Base-by-base conservation (phyloP, 2,113 vertebrate genomes). In the Toxostoma redivivum region DNA sequence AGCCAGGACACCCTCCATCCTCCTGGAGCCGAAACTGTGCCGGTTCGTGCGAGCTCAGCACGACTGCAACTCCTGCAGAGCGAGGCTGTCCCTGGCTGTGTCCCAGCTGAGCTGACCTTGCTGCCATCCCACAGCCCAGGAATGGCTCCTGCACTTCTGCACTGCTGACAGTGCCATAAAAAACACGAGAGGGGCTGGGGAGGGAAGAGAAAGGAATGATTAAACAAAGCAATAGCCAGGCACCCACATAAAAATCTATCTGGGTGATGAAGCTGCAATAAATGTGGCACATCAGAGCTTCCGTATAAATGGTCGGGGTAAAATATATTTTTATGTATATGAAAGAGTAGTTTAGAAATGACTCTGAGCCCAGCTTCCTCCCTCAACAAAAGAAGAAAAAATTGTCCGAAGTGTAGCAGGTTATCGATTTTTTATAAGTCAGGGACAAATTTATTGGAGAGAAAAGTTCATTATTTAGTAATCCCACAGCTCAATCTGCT, bases 401-500 rank as follows among this genome's bases (percentile, higher is more conserved):
- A 69, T 23, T 48, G 33, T 83, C 94, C 67, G 7, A 71, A 83
- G 57, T 45, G 67, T 62, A 93, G 83, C 74, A 86, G 21, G 48
- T 56, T 91, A 95, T 96, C 45, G 94, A 96, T 96, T 96, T 95
- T 95, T 97, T 96, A 93, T 95, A 96, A 88, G 93, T 93, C 94
- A 76, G 79, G 92, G 70, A 51, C 88, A 94, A 95, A 97, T 96
- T 96, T 96, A 97, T 97, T 88, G 92, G 62, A 66, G 86, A 90
- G 90, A 78, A 94, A 95, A 92, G 95, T 95, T 95, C 97, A 95
- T 97, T 96, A 97, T 97, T 97, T 91, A 94, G 93, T 89, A 87
- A 95, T 97, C 96, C 90, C 93, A 80, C 79, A 35, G 81, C 92
- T 95, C 96, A 97, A 79, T 96, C 92, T 91, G 88, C 82, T 92